Percentiles rank a stretch among this genome's conserved stretches.
phyloP scores from a whole-genome alignment of 2,888 invertebrate species.

The Acronicta alni region DNA sequence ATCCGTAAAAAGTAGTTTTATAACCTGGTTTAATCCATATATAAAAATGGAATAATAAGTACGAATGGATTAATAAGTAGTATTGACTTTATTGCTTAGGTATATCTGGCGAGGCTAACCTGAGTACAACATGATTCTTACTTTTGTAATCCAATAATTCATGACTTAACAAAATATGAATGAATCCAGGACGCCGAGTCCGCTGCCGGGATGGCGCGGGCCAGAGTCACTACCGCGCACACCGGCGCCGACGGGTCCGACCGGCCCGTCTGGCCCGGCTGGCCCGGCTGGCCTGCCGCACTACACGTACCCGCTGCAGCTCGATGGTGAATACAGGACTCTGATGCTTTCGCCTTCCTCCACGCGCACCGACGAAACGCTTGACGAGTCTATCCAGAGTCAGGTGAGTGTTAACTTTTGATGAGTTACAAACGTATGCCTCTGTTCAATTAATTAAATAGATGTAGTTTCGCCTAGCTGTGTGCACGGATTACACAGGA shows the following conservation, averaged over 20 bases:
- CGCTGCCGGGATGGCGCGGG: constrained; percentile 84
- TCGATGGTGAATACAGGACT: constrained; percentile 79
- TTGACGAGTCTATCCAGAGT: constrained; percentile 87
- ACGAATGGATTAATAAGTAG: too few species aligned
- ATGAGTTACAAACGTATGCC: not conserved
- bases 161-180: not conserved
- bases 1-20: too few species aligned
- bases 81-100: too few species aligned
- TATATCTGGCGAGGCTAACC: too few species aligned
- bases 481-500: too few species aligned
- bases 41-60: too few species aligned
- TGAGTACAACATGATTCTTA: too few species aligned
- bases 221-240: constrained; percentile 89
- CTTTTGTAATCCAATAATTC: not conserved
- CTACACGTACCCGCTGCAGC: constrained; percentile 79
- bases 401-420: constrained; percentile 82
- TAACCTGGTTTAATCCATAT: too few species aligned
- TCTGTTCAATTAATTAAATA: not conserved
- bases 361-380: constrained; percentile 79
- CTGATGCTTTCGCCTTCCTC: constrained; percentile 78
- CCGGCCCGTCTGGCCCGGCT: constrained; percentile 69
- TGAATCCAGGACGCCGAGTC: constrained; percentile 84
- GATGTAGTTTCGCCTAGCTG: too few species aligned
- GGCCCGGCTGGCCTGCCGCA: constrained; percentile 60
- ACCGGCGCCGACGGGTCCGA: constrained; percentile 73